Evolutionary conservation across 2,888 invertebrate genomes (phyloP).

Genomic region (Ormyrus nitidulus): DNA sequence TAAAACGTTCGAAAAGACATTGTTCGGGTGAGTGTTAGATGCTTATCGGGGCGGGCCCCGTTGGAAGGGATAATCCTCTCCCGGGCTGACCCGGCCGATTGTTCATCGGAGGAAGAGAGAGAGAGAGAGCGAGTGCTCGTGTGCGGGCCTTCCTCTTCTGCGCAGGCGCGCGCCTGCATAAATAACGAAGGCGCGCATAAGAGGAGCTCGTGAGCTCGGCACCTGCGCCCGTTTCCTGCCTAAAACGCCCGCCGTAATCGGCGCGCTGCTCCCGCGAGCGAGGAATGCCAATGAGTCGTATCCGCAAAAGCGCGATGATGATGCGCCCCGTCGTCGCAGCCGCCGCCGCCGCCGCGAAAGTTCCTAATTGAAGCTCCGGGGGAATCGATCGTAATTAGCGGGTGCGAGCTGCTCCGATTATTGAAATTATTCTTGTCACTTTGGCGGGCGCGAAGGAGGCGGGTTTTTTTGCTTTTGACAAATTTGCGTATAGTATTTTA

Average conservation of each 20-base stretch:
- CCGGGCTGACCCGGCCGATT: constrained; percentile 8
- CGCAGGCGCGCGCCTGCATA: constrained; percentile 60
- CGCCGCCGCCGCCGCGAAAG: too few relatives aligned
- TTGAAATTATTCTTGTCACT: too few relatives aligned
- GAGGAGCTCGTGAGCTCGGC: constrained; percentile 46
- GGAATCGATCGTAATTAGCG: too few relatives aligned
- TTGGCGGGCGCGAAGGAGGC: too few relatives aligned
- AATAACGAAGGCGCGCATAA: constrained; percentile 60
- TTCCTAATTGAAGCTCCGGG: too few relatives aligned
- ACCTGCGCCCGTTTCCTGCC: constrained; percentile 66
- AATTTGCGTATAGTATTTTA: too few relatives aligned
- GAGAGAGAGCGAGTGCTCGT: too few relatives aligned
- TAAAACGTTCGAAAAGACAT: constrained; percentile 48
- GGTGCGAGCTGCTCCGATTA: too few relatives aligned
- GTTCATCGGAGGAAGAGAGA: constrained; percentile 13
- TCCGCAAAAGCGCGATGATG: too few relatives aligned
- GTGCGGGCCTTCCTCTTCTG: too few relatives aligned
- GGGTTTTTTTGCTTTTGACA: too few relatives aligned
- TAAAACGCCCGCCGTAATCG: constrained; percentile 63
- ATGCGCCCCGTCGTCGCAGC: too few relatives aligned
- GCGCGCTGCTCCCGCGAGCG: constrained; percentile 57
- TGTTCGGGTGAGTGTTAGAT: constrained; percentile 35
- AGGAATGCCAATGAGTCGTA: constrained; percentile 43
- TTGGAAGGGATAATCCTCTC: constrained; percentile 25
- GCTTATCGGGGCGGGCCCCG: constrained; percentile 18